Conservation (phyloP, 2,888 invertebrate species). For the Quadroppia sp. region DNA sequence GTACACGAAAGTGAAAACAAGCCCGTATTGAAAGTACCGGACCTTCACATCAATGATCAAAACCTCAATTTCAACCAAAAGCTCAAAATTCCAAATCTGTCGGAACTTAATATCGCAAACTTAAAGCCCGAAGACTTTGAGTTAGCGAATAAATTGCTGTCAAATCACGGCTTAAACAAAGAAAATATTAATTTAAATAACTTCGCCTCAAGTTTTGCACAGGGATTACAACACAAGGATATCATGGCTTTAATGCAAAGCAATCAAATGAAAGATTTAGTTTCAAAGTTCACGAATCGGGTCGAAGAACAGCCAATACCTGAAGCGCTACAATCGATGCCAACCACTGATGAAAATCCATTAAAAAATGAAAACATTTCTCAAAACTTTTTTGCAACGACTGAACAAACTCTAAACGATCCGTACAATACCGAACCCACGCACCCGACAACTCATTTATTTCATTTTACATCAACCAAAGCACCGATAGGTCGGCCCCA, state of each 20-base stretch:
- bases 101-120: constrained; percentile 12
- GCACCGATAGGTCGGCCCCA: not conserved
- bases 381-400: not conserved
- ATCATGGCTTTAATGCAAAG: constrained; percentile 12
- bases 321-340: constrained; percentile 11
- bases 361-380: not conserved
- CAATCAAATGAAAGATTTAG: constrained; percentile 27
- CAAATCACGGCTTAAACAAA: constrained; percentile 31
- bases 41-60: not conserved
- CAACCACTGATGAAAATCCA: not conserved
- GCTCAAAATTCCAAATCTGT: constrained; percentile 14
- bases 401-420: not conserved
- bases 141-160: constrained; percentile 18
- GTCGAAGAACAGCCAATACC: constrained; percentile 20
- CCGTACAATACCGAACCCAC: not conserved
- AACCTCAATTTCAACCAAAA: not conserved
- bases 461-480: not conserved
- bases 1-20: not conserved
- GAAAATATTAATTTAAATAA: constrained; percentile 22
- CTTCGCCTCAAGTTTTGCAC: constrained; percentile 27
- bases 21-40: not conserved
- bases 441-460: not conserved
- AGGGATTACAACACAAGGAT: constrained; percentile 30
- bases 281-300: constrained; percentile 20
- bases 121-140: constrained; percentile 37